Conservation (phyloP, 1,140 invertebrate species). For the Leptinotarsa defecta region DNA sequence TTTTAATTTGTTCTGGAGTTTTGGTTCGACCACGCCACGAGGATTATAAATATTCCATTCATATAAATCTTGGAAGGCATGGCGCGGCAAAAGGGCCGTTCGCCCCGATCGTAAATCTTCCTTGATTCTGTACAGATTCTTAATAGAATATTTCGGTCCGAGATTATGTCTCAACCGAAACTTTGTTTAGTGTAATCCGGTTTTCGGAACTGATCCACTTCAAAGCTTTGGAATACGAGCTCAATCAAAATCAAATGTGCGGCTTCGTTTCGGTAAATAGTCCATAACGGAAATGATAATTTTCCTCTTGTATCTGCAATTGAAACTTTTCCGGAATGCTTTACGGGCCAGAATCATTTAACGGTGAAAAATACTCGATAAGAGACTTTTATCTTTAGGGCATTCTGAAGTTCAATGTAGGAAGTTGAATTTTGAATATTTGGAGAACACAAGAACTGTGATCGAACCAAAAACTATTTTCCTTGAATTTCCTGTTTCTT, state of each 20-base stretch:
- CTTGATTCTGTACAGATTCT: constrained; percentile 27
- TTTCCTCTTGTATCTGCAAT: neutral
- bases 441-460: too few relatives aligned
- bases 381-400: too few relatives aligned
- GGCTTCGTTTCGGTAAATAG: constrained; percentile 28
- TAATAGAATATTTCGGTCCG: constrained; percentile 33
- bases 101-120: constrained; percentile 27
- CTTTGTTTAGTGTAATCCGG: constrained; percentile 35
- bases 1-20: constrained; percentile 30
- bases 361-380: too few relatives aligned
- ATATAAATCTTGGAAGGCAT: constrained; percentile 30
- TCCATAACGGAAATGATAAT: constrained; percentile 16
- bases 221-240: constrained; percentile 6
- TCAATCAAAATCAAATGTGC: constrained; percentile 27
- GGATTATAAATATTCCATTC: constrained; percentile 35
- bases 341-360: neutral
- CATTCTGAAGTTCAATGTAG: too few relatives aligned
- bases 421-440: too few relatives aligned
- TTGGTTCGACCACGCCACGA: constrained; percentile 20
- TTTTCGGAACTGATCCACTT: constrained; percentile 21
- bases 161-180: constrained; percentile 31
- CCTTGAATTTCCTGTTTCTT: neutral
- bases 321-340: neutral
- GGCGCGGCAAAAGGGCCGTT: constrained; percentile 31
- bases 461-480: too few relatives aligned